Evolutionary conservation across 2,797 vertebrate genomes (phyloP), one percentile per base, ranked within the genome.

Genomic region (Poecile montanus): DNA sequence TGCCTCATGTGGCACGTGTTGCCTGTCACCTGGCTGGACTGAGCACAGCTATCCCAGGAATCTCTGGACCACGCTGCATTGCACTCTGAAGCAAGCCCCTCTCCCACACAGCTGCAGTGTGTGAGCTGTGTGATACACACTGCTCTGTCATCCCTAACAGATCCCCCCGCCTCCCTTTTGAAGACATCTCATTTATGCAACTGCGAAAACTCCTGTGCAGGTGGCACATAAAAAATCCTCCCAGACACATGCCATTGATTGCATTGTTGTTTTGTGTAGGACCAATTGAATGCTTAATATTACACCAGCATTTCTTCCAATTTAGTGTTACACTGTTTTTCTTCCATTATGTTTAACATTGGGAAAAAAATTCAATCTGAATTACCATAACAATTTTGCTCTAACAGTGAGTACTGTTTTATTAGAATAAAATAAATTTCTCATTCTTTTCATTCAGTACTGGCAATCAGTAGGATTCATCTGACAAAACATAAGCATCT

Each of bases 81-180:
- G 42, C n/a, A 29, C 11, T 13, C 9, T 6, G 7, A 68, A 81
- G 27, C 16, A 48, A 34, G 47, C 36, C 45, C 48, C 13, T 4
- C 23, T 77, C n/a, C n/a, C 48, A 8, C 17, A 23, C 3, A 0
- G 0, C 15, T 1, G 0, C 1, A 26, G 16, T 2, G 32, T 29
- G 6, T 68, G 65, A 85, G 34, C 26, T 54, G 44, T 48, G n/a
- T 66, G 48, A 32, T 22, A 10, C 13, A 10, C 2, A 1, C 14
- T 34, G 42, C 9, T 3, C 56, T 79, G 22, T 29, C n/a, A 25
- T 10, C 42, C 36, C 7, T 29, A 29, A 57, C 30, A 65, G 22
- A 51, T 21, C 9, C 7, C 9, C 5, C 8, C 17, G 6, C 12
- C 16, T 73, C 19, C 7, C 25, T 65, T 72, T 47, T 58, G 50